Evolutionary conservation across 2,888 invertebrate genomes (phyloP).

Genomic region (Noctua comes): DNA sequence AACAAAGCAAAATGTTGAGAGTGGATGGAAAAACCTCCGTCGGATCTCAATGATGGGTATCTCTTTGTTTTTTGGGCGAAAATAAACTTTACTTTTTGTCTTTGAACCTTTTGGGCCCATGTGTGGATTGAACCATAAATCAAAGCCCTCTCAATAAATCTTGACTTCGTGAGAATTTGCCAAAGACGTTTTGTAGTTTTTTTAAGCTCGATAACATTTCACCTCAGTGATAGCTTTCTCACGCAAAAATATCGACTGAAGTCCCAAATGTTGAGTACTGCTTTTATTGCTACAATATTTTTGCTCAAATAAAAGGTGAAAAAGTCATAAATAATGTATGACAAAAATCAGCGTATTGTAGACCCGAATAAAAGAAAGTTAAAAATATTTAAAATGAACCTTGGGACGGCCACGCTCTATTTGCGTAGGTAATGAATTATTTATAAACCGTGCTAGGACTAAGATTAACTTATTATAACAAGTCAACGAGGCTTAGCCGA

Average conservation of each 20-base stretch:
- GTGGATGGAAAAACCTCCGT: slow-evolving; percentile 71
- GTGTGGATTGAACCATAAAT: slow-evolving; percentile 87
- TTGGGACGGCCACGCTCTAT: slow-evolving; percentile 27
- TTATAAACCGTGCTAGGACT: slow-evolving; percentile 47
- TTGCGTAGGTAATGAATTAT: slow-evolving; percentile 48
- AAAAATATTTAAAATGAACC: slow-evolving; percentile 30
- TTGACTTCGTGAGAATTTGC: slow-evolving; percentile 82
- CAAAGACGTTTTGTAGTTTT: slow-evolving; percentile 79
- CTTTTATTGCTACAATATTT: slow-evolving; percentile 41
- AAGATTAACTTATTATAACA: slow-evolving; percentile 57
- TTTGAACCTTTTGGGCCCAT: slow-evolving; percentile 85
- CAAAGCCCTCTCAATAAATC: slow-evolving; percentile 88
- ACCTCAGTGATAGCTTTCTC: slow-evolving; percentile 51
- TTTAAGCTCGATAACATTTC: slow-evolving; percentile 69
- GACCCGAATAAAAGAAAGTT: slow-evolving; percentile 31
- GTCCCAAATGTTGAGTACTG: slow-evolving; percentile 22
- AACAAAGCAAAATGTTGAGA: slow-evolving; percentile 72
- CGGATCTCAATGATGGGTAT: slow-evolving; percentile 73
- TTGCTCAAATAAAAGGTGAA: slow-evolving; percentile 32
- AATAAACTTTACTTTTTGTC: slow-evolving; percentile 85
- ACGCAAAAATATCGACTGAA: slow-evolving; percentile 42
- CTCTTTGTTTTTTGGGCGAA: slow-evolving; percentile 81
- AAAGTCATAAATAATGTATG: slow-evolving; percentile 42
- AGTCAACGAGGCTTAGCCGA: slow-evolving; percentile 62
- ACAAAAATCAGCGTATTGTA: slow-evolving; percentile 24